These are phyloP conservation scores for Hydrochoerus hydrochaeris DNA, from an alignment of 2,113 vertebrate species.

Conservation along the genomic window DNA sequence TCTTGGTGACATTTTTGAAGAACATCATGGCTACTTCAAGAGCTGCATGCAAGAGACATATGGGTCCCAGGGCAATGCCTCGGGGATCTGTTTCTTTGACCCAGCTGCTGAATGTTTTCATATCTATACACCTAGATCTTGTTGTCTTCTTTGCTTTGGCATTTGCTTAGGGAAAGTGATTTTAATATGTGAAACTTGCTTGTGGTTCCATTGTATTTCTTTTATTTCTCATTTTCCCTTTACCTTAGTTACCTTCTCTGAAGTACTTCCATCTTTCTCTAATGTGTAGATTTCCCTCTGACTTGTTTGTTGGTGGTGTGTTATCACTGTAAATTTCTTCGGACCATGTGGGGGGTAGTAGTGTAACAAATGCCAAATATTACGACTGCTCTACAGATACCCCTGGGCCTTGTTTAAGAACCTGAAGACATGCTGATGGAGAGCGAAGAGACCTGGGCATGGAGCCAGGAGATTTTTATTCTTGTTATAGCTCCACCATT, in stretches of 20 bases:
- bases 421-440: background rate
- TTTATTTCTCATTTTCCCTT: background rate
- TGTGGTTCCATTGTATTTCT: background rate
- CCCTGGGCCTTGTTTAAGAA: background rate
- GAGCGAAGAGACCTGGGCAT: background rate
- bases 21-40: background rate
- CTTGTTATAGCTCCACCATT: background rate
- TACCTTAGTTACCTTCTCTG: background rate
- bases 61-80: background rate
- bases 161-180: background rate
- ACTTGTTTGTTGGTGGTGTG: background rate
- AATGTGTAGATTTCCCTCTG: background rate
- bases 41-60: background rate
- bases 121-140: background rate
- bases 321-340: background rate
- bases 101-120: background rate
- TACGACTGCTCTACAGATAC: background rate
- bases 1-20: background rate
- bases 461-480: background rate
- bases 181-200: background rate
- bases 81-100: background rate
- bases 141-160: background rate
- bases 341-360: background rate
- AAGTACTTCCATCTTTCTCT: background rate
- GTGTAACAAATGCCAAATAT: background rate